Conservation (phyloP, 2,797 vertebrate species). For the Momotus momota region DNA sequence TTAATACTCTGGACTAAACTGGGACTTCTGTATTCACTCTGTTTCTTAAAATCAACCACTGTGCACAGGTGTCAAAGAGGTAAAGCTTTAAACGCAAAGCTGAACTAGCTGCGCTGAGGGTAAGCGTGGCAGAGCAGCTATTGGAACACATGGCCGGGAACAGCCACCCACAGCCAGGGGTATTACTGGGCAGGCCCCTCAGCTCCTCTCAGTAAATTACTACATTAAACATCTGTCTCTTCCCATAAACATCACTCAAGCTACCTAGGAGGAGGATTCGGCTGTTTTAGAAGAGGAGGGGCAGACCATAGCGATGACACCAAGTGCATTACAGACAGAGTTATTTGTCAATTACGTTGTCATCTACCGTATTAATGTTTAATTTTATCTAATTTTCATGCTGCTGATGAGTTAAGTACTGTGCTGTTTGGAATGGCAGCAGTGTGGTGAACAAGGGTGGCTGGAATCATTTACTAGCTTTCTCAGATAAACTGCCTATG, state of each 20-base stretch:
- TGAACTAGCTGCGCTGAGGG: background rate
- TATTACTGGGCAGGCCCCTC: background rate
- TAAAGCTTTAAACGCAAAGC: background rate
- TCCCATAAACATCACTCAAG: background rate
- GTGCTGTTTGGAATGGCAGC: background rate
- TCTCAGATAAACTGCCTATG: background rate
- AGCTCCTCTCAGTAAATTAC: background rate
- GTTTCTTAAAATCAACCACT: background rate
- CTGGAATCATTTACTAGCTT: background rate
- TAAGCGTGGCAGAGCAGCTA: background rate
- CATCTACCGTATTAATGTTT: background rate
- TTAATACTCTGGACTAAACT: background rate
- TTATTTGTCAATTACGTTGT: background rate
- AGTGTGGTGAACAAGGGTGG: background rate
- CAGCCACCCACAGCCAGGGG: background rate
- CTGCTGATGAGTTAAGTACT: background rate
- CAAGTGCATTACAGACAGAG: background rate
- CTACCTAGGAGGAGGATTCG: fast-evolving
- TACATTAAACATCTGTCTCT: background rate
- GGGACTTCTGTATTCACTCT: background rate
- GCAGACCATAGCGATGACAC: background rate
- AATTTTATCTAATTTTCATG: background rate
- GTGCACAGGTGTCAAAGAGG: background rate
- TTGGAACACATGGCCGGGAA: background rate
- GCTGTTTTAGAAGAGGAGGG: background rate